These are phyloP conservation scores for Oncorhynchus masou DNA, from an alignment of 2,113 vertebrate genomes.

Conservation along the genomic window DNA sequence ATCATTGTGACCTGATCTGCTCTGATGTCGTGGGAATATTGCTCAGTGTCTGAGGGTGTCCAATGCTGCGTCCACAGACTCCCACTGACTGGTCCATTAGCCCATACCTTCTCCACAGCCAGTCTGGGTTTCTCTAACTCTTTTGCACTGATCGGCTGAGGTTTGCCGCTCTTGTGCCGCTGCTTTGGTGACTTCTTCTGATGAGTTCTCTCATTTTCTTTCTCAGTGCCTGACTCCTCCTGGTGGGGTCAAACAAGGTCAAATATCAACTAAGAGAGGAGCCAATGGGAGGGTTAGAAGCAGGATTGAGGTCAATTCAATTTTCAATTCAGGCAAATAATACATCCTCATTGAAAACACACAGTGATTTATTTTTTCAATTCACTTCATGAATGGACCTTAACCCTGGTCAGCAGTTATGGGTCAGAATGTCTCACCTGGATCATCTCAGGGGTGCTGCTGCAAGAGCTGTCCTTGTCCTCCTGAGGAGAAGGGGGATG, in stretches of 20 bases:
- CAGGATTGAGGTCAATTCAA: too few relatives aligned
- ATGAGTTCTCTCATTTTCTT: background rate
- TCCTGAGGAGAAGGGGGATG: background rate
- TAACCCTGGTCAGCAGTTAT: background rate
- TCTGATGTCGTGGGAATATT: too few relatives aligned
- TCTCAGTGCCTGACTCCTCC: background rate
- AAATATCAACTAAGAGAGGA: background rate
- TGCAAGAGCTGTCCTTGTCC: background rate
- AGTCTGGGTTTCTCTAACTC: conserved; percentile 28
- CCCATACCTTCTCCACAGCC: conserved; percentile 25
- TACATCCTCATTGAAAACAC: too few relatives aligned
- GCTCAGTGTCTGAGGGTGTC: too few relatives aligned
- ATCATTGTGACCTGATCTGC: too few relatives aligned
- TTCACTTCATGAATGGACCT: too few relatives aligned
- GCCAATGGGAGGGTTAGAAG: too few relatives aligned
- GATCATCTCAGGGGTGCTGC: background rate
- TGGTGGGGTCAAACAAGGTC: conserved; percentile 10
- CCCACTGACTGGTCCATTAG: too few relatives aligned
- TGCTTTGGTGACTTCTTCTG: background rate
- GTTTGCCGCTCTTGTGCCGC: background rate
- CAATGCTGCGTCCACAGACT: too few relatives aligned
- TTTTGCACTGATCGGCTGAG: conserved; percentile 21
- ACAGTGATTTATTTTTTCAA: too few relatives aligned
- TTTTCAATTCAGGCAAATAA: too few relatives aligned
- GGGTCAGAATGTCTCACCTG: background rate